These are phyloP conservation scores for Muscicapa adusta DNA, from an alignment of 2,113 vertebrate species.

Conservation along the genomic window DNA sequence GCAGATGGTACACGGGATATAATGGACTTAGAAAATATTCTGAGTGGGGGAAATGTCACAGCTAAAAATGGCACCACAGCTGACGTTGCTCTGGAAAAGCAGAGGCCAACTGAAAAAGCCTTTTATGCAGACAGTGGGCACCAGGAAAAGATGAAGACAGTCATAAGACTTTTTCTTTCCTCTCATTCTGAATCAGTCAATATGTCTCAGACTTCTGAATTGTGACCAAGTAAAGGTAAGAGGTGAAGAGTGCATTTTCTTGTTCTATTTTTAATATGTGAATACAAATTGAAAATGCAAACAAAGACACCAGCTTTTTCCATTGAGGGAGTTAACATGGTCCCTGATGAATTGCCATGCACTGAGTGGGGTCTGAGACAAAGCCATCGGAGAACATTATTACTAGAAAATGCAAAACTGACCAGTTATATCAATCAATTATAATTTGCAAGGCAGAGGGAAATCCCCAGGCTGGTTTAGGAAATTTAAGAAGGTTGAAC, in stretches of 20 bases:
- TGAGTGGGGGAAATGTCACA: conserved; percentile 26
- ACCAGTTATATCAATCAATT: not conserved
- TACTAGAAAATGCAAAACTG: not conserved
- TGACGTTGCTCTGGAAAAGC: not conserved
- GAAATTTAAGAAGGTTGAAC: not conserved
- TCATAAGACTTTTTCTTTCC: not conserved
- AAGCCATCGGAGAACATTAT: not conserved
- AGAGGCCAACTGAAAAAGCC: not conserved
- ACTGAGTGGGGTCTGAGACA: not conserved
- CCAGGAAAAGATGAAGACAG: not conserved
- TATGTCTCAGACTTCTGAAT: not conserved
- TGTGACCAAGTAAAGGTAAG: not conserved
- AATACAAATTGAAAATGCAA: not conserved
- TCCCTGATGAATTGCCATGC: not conserved
- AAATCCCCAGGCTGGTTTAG: not conserved
- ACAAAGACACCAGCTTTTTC: not conserved
- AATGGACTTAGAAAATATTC: conserved; percentile 14
- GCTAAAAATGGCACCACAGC: conserved; percentile 21
- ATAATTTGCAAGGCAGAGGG: not conserved
- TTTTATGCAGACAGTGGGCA: not conserved
- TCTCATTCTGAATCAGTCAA: not conserved
- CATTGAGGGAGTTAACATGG: not conserved
- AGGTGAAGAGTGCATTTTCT: not conserved
- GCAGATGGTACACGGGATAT: not conserved
- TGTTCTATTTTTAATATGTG: not conserved